Evolutionary conservation across 2,797 vertebrate species (phyloP).

Genomic region (Dendrocincla fuliginosa): DNA sequence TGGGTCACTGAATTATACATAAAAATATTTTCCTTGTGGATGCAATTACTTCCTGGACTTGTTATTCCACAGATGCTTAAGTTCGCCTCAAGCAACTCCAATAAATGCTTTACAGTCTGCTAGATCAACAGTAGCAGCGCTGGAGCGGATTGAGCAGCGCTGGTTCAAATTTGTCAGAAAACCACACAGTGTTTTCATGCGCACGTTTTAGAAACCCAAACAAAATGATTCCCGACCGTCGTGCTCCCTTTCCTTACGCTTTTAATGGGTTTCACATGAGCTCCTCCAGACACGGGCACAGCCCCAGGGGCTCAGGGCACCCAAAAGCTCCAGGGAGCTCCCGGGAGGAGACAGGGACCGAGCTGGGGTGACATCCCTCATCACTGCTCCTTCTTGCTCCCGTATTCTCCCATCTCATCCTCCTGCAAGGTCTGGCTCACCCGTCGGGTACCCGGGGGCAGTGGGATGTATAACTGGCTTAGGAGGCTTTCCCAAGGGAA

Average conservation of each 20-base stretch:
- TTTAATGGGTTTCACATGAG: constrained; percentile 20
- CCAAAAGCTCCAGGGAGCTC: not conserved
- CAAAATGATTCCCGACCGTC: not conserved
- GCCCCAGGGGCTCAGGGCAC: not conserved
- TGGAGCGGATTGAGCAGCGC: constrained; percentile 57
- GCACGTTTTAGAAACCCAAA: constrained; percentile 33
- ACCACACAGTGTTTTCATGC: constrained; percentile 47
- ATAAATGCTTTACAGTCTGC: constrained; percentile 51
- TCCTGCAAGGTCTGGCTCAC: not conserved
- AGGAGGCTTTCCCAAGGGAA: constrained; percentile 29
- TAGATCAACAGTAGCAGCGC: constrained; percentile 50
- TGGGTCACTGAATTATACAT: constrained; percentile 64
- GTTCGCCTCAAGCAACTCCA: constrained; percentile 26
- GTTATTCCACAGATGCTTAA: constrained; percentile 45
- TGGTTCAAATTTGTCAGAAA: constrained; percentile 71
- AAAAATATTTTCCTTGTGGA: constrained; percentile 67
- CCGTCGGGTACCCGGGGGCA: not conserved
- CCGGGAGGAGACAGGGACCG: fast-evolving
- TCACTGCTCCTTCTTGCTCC: not conserved
- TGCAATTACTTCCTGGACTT: constrained; percentile 61
- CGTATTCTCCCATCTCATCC: not conserved
- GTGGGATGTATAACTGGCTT: not conserved
- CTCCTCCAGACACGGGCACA: not conserved
- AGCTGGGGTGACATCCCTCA: not conserved
- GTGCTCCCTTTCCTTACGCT: not conserved